phyloP scores from a whole-genome alignment of 2,113 vertebrate species.

The Hiodon alosoides region DNA sequence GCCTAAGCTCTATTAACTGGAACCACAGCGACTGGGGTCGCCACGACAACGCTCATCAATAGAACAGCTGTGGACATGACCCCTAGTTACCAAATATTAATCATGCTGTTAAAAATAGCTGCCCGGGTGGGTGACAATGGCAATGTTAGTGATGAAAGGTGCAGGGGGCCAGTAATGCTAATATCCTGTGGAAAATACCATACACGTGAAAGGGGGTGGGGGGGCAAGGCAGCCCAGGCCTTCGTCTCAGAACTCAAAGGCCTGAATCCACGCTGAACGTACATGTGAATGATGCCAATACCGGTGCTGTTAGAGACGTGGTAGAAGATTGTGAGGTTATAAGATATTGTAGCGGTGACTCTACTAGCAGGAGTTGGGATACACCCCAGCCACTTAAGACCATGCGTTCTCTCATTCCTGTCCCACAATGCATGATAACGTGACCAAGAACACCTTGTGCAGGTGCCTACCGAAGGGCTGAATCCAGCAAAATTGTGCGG shows the following conservation, averaged over 20 bases:
- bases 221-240: neutral
- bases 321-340: neutral
- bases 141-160: neutral
- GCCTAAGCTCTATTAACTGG: slow-evolving; percentile 43
- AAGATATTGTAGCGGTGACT: too few species aligned
- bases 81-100: slow-evolving; percentile 67
- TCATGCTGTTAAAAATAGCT: slow-evolving; percentile 67
- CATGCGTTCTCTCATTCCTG: too few species aligned
- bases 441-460: too few species aligned
- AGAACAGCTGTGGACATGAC: slow-evolving; percentile 68
- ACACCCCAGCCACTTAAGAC: too few species aligned
- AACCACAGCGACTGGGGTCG: slow-evolving; percentile 49
- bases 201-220: slow-evolving; percentile 32
- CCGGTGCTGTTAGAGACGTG: neutral
- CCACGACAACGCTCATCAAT: slow-evolving; percentile 65
- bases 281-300: neutral
- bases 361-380: too few species aligned
- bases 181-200: slow-evolving; percentile 73
- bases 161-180: slow-evolving; percentile 40
- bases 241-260: too few species aligned
- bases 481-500: too few species aligned
- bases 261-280: too few species aligned
- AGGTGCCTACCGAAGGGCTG: too few species aligned
- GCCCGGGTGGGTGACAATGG: slow-evolving; percentile 55
- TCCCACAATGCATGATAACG: too few species aligned